Evolutionary conservation across 2,797 vertebrate species (phyloP), one percentile per base, ranked within the genome.

Genomic region (Paramormyrops hopkinsi): DNA sequence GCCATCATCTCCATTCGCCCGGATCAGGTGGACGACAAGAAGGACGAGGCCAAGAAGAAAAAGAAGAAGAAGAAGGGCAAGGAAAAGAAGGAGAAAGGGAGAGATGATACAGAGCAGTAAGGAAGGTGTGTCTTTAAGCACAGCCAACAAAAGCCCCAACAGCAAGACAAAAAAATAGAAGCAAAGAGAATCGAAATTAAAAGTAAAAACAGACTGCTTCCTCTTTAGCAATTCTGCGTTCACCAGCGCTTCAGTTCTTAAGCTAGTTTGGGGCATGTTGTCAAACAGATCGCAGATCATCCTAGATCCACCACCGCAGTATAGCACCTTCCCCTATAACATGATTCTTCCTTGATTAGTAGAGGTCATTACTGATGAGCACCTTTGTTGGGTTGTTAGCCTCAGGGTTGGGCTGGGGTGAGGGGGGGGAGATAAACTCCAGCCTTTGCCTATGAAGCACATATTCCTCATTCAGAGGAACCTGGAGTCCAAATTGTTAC

Each of bases 1-100:
- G 98, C 98, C 95, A 99, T 99, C 94, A 99, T 99, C 96, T 99
- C 98, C 94, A 99, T 99, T 94, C 97, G 98, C 94, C 98, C 99
- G 95, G 98, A 98, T 94, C 97, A 98, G 93, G 98, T 97, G 94
- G 97, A 96, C 91, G 98, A 98, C 96, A 99, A 99, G 96, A 99
- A 99, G 92, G 98, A 99, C 93, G 98, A 99, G 93, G 98, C 97
- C 93, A 99, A 99, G 97, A 98, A 99, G 96, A 98, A 98, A 95
- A 98, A 99, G 96, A 99, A 99, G 97, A 99, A 97, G 96, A 96
- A 96, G 96, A 96, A 96, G 87, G 96, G 97, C 97, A 99, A 99
- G 96, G 96, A 97, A 92, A 96, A 96, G 92, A 95, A 96, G 94
- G 98, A 99, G 93, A 99, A 99, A 94, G 98, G 97, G 89, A 98